Evolutionary conservation across 2,113 vertebrate species (phyloP).

Genomic region (Elaphurus davidianus): DNA sequence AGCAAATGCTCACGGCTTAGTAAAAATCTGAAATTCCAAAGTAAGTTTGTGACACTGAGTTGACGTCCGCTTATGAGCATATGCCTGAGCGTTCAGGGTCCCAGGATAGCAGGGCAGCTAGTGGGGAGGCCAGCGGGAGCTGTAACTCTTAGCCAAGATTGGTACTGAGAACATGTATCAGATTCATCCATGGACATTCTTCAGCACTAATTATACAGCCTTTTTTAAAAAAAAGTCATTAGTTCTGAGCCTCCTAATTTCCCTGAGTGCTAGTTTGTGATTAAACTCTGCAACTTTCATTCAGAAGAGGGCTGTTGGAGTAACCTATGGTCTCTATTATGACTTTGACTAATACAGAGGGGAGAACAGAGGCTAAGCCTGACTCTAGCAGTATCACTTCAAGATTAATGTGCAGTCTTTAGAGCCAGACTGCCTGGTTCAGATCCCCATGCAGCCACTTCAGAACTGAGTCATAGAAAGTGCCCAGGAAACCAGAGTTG

Average conservation of each 20-base stretch:
- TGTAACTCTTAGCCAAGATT: neutral
- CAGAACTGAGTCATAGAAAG: neutral
- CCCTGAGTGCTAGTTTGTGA: neutral
- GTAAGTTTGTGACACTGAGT: neutral
- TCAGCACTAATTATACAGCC: neutral
- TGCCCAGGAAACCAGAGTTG: neutral
- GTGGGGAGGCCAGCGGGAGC: neutral
- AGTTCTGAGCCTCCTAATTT: neutral
- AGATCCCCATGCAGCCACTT: neutral
- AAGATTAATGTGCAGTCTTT: neutral
- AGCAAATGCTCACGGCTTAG: neutral
- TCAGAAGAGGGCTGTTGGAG: neutral
- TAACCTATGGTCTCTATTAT: neutral
- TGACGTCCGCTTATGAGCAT: neutral
- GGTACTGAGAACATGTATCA: neutral
- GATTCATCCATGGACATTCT: neutral
- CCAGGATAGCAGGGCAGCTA: fast-evolving
- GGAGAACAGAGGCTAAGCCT: neutral
- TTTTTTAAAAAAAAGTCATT: neutral
- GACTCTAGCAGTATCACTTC: no score
- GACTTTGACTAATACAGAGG: neutral
- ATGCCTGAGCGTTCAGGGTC: neutral
- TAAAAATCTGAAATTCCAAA: neutral
- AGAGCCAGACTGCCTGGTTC: neutral
- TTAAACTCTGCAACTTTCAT: neutral